A percentile compares a stretch with the other conserved stretches of the same genome.
Evolutionary conservation across 2,797 vertebrate species (phyloP).

Genomic region (Sarcophilus harrisii): DNA sequence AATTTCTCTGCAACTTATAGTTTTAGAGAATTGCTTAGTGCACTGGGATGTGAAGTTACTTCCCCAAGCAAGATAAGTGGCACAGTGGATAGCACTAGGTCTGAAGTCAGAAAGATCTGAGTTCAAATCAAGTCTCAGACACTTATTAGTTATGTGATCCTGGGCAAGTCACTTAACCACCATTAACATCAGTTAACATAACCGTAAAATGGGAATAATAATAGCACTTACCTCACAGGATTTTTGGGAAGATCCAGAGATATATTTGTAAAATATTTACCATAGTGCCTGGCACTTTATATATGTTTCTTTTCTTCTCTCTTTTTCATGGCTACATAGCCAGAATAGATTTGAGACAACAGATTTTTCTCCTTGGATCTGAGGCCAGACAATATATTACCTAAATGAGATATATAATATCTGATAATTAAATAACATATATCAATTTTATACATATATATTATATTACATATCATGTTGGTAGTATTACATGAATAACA

Average conservation of each 20-base stretch:
- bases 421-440: not conserved
- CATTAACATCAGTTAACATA: not conserved
- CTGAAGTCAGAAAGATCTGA: not conserved
- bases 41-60: not conserved
- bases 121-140: not conserved
- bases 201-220: not conserved
- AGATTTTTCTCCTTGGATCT: not conserved
- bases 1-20: not conserved
- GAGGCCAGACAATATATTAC: not conserved
- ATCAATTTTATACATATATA: not conserved
- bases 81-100: not conserved
- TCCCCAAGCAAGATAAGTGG: not conserved
- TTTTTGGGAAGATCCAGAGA: not conserved
- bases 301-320: not conserved
- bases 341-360: not conserved
- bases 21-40: not conserved
- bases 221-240: not conserved
- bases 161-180: not conserved
- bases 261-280: not conserved
- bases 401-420: not conserved
- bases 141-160: not conserved
- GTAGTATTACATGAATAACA: not conserved
- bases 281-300: not conserved
- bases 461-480: not conserved
- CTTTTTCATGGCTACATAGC: not conserved